Conservation (phyloP, 2,797 vertebrate species). For the Rousettus madagascariensis region DNA sequence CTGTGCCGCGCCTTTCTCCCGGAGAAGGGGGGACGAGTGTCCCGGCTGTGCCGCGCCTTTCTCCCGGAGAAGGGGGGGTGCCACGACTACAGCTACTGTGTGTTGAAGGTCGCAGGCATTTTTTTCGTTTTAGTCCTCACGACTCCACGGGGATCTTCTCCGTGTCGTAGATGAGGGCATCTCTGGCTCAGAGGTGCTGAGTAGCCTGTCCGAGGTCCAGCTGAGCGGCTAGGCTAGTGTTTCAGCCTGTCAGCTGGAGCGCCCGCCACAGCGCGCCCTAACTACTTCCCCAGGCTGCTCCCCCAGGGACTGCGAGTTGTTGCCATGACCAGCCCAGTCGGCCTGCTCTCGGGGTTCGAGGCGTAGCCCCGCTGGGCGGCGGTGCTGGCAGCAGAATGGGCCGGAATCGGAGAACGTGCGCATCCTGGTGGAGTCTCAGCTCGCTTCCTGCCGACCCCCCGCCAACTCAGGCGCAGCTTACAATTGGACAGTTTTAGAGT, state of each 20-base stretch:
- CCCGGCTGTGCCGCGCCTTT: background rate
- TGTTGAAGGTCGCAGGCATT: fast-evolving
- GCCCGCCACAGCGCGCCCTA: background rate
- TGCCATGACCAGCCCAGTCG: no score
- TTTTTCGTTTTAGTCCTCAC: background rate
- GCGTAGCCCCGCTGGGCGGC: no score
- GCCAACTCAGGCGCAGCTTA: background rate
- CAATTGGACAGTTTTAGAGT: background rate
- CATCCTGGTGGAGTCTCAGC: background rate
- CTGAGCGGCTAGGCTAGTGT: background rate
- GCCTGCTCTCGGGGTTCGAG: background rate
- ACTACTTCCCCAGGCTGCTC: background rate
- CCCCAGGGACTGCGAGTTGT: no score
- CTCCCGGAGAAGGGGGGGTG: background rate
- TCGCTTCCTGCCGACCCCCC: background rate
- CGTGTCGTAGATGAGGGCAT: background rate
- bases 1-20: background rate
- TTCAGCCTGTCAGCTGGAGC: background rate
- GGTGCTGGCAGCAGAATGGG: background rate
- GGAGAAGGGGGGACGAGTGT: background rate
- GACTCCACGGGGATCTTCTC: fast-evolving
- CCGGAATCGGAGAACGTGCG: background rate
- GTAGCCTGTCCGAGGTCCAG: background rate
- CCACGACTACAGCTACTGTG: background rate
- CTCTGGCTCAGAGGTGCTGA: background rate